phyloP scores from a whole-genome alignment of 2,888 invertebrate genomes.

The Spodoptera littoralis region DNA sequence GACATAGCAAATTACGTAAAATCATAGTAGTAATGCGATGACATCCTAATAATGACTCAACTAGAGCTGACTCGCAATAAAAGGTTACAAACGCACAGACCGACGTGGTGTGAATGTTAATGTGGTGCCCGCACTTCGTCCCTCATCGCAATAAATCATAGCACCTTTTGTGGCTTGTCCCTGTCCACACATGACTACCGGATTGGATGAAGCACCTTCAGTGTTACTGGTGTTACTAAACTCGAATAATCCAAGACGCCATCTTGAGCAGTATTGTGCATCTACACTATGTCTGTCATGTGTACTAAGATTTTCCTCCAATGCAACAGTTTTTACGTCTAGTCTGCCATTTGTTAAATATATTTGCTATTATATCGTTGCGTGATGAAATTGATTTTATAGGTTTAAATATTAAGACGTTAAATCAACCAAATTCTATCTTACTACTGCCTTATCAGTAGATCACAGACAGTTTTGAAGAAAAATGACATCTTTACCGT shows the following conservation, averaged over 20 bases:
- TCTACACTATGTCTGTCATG: background rate
- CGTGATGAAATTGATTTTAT: too few species aligned
- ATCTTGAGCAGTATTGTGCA: constrained; percentile 14
- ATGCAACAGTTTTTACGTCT: too few species aligned
- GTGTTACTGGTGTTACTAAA: constrained; percentile 40
- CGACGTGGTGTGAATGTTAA: constrained; percentile 73
- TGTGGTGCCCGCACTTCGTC: constrained; percentile 51
- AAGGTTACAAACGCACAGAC: constrained; percentile 48
- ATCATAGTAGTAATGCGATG: constrained; percentile 40
- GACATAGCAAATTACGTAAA: constrained; percentile 19
- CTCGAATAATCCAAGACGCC: constrained; percentile 35
- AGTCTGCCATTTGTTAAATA: too few species aligned
- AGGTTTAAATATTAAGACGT: too few species aligned
- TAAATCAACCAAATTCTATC: too few species aligned
- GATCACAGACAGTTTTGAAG: constrained; percentile 4
- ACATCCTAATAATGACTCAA: constrained; percentile 59
- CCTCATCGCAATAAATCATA: constrained; percentile 71
- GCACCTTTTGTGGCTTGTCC: constrained; percentile 73
- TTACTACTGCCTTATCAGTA: too few species aligned
- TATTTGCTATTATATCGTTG: too few species aligned
- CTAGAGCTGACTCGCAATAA: constrained; percentile 49
- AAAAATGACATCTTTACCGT: constrained; percentile 4
- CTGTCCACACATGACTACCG: constrained; percentile 66
- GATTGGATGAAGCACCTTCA: constrained; percentile 47
- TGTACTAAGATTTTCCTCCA: too few species aligned